Conservation (phyloP, 1,140 invertebrate genomes). For the Wiebesia pumilae region DNA sequence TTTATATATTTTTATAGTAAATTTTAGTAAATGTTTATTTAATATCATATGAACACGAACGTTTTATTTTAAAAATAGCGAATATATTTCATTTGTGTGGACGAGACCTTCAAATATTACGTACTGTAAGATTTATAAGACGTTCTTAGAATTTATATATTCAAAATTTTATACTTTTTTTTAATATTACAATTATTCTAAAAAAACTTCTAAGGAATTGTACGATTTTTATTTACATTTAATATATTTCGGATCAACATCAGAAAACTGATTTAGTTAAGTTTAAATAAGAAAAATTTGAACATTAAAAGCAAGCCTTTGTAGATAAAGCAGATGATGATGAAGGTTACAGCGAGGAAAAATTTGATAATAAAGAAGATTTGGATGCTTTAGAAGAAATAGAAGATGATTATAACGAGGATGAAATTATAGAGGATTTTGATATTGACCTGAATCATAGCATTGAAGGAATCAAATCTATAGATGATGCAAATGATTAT, state of each 20-base stretch:
- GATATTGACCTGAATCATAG: constrained; percentile 63
- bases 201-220: too few species aligned
- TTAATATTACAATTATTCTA: too few species aligned
- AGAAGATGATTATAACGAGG: constrained; percentile 65
- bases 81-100: too few species aligned
- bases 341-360: constrained; percentile 63
- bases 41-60: too few species aligned
- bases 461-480: constrained; percentile 48
- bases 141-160: too few species aligned
- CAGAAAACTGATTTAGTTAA: neutral
- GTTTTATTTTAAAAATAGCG: too few species aligned
- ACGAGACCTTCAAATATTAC: too few species aligned
- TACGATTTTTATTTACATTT: too few species aligned
- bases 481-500: constrained; percentile 56
- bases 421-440: constrained; percentile 53
- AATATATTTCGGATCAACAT: neutral
- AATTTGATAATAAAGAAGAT: constrained; percentile 59
- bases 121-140: too few species aligned
- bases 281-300: neutral
- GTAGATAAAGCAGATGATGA: constrained; percentile 28
- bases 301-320: neutral
- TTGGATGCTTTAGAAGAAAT: constrained; percentile 66
- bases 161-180: too few species aligned
- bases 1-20: too few species aligned
- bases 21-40: too few species aligned